These are phyloP conservation scores for Euplagia quadripunctaria DNA, from an alignment of 2,888 invertebrate genomes.

Conservation along the genomic window DNA sequence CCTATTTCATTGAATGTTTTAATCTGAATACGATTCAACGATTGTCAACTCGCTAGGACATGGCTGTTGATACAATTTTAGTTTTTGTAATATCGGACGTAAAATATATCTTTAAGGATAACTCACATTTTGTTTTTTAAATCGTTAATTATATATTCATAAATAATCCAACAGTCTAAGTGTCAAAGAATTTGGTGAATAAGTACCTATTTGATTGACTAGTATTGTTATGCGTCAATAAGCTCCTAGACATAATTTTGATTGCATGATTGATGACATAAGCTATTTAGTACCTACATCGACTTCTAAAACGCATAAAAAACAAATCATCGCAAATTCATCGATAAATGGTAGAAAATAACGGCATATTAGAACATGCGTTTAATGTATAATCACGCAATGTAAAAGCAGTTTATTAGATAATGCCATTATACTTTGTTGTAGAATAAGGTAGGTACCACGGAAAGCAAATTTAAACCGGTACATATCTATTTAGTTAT, in stretches of 20 bases:
- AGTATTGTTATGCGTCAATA: neutral
- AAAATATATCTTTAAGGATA: neutral
- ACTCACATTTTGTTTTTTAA: neutral
- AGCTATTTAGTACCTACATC: neutral
- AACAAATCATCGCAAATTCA: neutral
- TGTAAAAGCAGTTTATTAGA: conserved; percentile 32
- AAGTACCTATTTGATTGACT: neutral
- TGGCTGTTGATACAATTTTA: neutral
- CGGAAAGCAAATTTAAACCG: neutral
- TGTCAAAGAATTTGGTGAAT: neutral
- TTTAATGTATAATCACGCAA: conserved; percentile 37
- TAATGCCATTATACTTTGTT: conserved; percentile 21
- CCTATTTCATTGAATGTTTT: neutral
- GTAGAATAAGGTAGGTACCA: conserved; percentile 1
- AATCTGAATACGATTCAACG: neutral
- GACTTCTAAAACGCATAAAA: conserved; percentile 1
- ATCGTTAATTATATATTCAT: too few relatives aligned
- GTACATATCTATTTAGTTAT: neutral
- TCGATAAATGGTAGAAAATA: conserved; percentile 4
- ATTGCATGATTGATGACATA: conserved; percentile 1
- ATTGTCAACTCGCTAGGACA: neutral
- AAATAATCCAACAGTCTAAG: neutral
- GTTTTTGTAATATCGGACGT: neutral
- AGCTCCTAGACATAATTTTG: neutral
- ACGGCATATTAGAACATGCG: conserved; percentile 18